phyloP scores from a whole-genome alignment of 30 jellyfish, hydroid and myxozoan genomes.

The Clytia hemisphaerica region DNA sequence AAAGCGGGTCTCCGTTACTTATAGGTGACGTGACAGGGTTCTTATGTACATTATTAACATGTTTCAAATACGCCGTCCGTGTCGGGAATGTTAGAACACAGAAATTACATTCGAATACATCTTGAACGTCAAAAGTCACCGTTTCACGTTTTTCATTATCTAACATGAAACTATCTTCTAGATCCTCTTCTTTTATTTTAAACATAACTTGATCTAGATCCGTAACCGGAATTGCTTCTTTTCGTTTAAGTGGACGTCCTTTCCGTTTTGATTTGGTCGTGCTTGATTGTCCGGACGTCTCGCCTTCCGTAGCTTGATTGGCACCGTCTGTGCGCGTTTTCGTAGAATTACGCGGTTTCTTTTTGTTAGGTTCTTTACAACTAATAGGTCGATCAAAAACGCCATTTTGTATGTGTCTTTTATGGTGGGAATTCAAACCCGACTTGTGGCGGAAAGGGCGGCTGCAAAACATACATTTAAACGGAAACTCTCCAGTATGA shows the following conservation, averaged over 20 bases:
- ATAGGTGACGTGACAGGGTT: too few relatives aligned
- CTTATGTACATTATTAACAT: conserved; percentile 21
- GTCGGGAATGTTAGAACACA: conserved; percentile 20
- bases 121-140: not conserved
- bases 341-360: not conserved
- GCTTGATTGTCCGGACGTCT: not conserved
- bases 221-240: not conserved
- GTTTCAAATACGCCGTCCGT: conserved; percentile 36
- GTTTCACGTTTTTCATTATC: not conserved
- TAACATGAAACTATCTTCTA: not conserved
- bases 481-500: conserved; percentile 37
- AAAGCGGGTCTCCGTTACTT: too few relatives aligned
- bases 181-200: not conserved
- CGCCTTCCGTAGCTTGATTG: not conserved
- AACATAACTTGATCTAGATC: not conserved
- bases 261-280: conserved; percentile 12
- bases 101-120: conserved; percentile 20
- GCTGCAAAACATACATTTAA: conserved; percentile 31
- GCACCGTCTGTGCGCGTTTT: not conserved
- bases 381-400: conserved; percentile 30
- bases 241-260: conserved; percentile 12
- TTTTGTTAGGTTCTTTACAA: not conserved
- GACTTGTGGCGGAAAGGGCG: conserved; percentile 49
- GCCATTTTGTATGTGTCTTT: conserved; percentile 26
- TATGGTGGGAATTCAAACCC: conserved; percentile 36